A percentile compares a stretch with the other conserved stretches of the same genome.
phyloP scores from a whole-genome alignment of 2,888 invertebrate species.

The Phanerotoma sp. region DNA sequence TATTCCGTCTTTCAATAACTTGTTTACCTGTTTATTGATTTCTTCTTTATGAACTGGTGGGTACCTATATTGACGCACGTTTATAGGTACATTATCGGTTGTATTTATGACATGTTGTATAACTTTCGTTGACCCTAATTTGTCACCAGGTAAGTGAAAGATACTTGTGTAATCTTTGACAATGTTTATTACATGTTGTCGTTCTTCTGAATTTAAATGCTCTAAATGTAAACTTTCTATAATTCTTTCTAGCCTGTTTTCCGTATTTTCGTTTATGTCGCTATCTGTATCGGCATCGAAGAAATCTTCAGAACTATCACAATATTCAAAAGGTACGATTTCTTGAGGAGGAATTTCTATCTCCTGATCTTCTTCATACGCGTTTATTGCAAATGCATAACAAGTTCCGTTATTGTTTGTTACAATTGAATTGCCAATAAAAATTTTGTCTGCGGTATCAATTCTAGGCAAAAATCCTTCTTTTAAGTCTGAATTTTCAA shows the following conservation, averaged over 20 bases:
- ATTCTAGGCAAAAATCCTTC: conserved; percentile 11
- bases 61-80: not conserved
- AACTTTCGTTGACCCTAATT: not conserved
- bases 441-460: conserved; percentile 2
- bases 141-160: conserved; percentile 11
- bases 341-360: conserved; percentile 11
- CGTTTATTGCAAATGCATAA: conserved; percentile 16
- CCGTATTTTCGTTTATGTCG: not conserved
- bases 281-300: not conserved
- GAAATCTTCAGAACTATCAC: conserved; percentile 2
- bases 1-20: too few relatives aligned
- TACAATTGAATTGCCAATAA: conserved; percentile 18
- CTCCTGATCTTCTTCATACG: conserved; percentile 6
- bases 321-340: not conserved
- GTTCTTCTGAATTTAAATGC: not conserved
- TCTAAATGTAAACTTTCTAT: not conserved
- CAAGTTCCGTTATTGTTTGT: conserved; percentile 8
- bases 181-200: not conserved
- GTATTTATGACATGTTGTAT: not conserved
- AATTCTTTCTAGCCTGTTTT: not conserved
- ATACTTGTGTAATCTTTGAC: not conserved
- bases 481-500: not conserved
- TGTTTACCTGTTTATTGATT: too few relatives aligned
- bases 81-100: not conserved
- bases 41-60: too few relatives aligned